Percentiles rank a stretch among this genome's conserved stretches.
Conservation (phyloP, 1,140 invertebrate species). For the Eupristina koningsbergeri region DNA sequence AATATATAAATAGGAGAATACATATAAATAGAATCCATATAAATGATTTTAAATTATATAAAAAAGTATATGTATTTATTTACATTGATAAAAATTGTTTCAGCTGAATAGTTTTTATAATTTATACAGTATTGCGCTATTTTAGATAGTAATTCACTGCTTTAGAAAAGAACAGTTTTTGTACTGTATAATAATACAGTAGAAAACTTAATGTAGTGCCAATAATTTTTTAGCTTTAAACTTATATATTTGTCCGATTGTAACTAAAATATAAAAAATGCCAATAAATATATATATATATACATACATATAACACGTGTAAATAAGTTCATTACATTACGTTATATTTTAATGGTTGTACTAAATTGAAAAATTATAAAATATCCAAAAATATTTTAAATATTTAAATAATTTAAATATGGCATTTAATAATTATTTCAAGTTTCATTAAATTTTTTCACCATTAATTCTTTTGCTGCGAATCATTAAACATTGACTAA, state of each 20-base stretch:
- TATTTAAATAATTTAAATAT: no score
- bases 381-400: no score
- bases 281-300: neutral
- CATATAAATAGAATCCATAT: neutral
- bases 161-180: neutral
- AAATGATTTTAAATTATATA: neutral
- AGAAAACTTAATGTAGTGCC: neutral
- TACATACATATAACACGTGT: neutral
- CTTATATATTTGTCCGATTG: neutral
- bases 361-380: neutral
- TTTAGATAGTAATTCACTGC: neutral
- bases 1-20: neutral
- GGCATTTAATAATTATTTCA: neutral
- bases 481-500: neutral
- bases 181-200: neutral
- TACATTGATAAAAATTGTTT: slow-evolving; percentile 11
- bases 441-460: neutral
- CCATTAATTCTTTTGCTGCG: neutral
- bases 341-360: neutral
- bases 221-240: neutral
- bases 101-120: neutral
- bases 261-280: neutral
- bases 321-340: neutral
- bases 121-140: neutral
- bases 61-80: slow-evolving; percentile 35